phyloP scores from a whole-genome alignment of 2,888 invertebrate genomes.

The Mechanitis mazaeus region DNA sequence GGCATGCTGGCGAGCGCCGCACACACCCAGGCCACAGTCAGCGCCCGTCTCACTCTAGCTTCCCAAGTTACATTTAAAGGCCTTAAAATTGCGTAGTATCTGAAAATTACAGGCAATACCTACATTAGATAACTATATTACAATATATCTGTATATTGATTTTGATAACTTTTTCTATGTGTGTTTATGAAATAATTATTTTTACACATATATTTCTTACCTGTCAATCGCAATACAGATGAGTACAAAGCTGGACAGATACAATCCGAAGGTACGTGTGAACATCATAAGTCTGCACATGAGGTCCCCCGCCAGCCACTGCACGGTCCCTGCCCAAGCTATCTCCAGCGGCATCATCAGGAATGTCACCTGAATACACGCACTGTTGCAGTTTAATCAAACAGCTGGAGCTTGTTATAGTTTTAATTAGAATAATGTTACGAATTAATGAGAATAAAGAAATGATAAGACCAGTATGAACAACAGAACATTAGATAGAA shows the following conservation, averaged over 20 bases:
- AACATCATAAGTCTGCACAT: slow-evolving; percentile 92
- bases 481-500: no score
- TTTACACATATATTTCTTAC: slow-evolving; percentile 52
- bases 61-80: slow-evolving; percentile 87
- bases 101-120: slow-evolving; percentile 46
- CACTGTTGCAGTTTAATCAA: slow-evolving; percentile 32
- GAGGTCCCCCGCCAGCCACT: slow-evolving; percentile 89
- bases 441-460: no score
- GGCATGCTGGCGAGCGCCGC: slow-evolving; percentile 89
- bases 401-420: not conserved
- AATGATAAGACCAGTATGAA: no score
- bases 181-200: not conserved
- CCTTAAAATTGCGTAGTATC: slow-evolving; percentile 90
- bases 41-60: slow-evolving; percentile 84
- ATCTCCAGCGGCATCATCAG: slow-evolving; percentile 95
- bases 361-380: slow-evolving; percentile 83
- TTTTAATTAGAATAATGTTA: no score
- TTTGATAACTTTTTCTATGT: no score
- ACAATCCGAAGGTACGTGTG: slow-evolving; percentile 90
- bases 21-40: slow-evolving; percentile 87
- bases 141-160: not conserved
- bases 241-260: slow-evolving; percentile 90
- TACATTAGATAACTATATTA: not conserved
- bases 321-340: slow-evolving; percentile 90
- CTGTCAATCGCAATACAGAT: slow-evolving; percentile 93